Evolutionary conservation across 1,140 invertebrate species (phyloP), one percentile per base, ranked within the genome.

Genomic region (Halesus radiatus): DNA sequence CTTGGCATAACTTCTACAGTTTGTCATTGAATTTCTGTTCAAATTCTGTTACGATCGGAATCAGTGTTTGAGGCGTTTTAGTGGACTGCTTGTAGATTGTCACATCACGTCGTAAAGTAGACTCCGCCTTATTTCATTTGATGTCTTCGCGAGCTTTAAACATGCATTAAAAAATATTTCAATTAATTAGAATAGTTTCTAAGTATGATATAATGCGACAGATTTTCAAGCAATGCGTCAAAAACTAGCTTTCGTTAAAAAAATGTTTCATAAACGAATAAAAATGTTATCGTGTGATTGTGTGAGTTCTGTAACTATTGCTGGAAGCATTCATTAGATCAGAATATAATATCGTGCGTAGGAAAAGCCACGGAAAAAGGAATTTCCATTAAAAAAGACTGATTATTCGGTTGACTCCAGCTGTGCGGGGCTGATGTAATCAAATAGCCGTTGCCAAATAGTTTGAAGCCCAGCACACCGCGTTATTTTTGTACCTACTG

Each of bases 371-470:
- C 18, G 18, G 13, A 26, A 66, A 64, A 66, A 37, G 29, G 62
- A n/a, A 66, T 26, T 66, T 32, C 29, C 62, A 37, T 26, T 66
- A 26, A 66, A 29, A 66, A 66, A 66, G 8, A 20, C 4, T 32
- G 26, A 66, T 66, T 26, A 26, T 32, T 64, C 16, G 26, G 22
- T 66, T 32, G 62, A 66, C 26, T 66, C 62, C 62, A 66, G 62
- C 62, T 66, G 62, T 26, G 62, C 29, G 22, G 60, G 26, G 62
- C 22, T n/a, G 62, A 66, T 60, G 62, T n/a, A 66, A 66, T 66
- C 62, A 15, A 66, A 26, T 37, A 32, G 13, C 7, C 23, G 22
- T 66, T 66, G 16, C 22, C 26, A 26, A n/a, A 13, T 66, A 66
- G n/a, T 66, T 29, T 6, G 10, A 26, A 66, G 13, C 5, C 29